Percentiles rank a stretch among this genome's conserved stretches.
These are phyloP conservation scores for Solea solea DNA, from an alignment of 2,113 vertebrate species.

Conservation along the genomic window DNA sequence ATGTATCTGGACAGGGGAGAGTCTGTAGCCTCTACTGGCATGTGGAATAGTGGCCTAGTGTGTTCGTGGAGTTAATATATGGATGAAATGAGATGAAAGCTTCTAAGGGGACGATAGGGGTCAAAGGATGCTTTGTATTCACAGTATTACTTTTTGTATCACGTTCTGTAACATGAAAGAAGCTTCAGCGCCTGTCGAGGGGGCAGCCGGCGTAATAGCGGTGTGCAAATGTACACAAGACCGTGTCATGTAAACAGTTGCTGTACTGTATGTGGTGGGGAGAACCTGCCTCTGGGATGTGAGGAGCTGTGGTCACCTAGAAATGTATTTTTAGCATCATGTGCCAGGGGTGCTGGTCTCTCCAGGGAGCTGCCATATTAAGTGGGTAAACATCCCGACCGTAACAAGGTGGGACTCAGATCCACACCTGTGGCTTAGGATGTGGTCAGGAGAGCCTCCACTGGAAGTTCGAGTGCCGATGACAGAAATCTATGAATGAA, in stretches of 20 bases:
- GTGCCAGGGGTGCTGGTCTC: constrained; percentile 57
- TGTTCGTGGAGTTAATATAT: background rate
- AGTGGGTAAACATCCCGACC: constrained; percentile 73
- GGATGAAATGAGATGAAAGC: constrained; percentile 1
- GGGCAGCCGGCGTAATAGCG: background rate
- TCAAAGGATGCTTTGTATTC: constrained; percentile 27
- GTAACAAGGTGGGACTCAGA: constrained; percentile 69
- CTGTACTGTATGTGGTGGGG: constrained; percentile 43
- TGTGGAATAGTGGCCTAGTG: background rate
- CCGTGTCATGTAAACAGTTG: constrained; percentile 55
- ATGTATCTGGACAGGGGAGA: background rate
- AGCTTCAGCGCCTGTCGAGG: background rate
- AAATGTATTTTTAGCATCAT: constrained; percentile 58
- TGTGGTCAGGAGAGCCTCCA: constrained; percentile 57
- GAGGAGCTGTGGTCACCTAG: constrained; percentile 44
- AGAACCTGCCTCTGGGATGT: constrained; percentile 42
- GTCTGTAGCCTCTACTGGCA: background rate
- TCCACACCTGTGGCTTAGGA: constrained; percentile 64
- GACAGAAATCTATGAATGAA: constrained; percentile 54
- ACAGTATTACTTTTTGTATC: constrained; percentile 1
- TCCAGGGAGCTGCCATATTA: constrained; percentile 43
- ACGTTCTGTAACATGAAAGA: constrained; percentile 11
- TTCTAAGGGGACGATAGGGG: background rate
- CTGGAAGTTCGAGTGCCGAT: constrained; percentile 32
- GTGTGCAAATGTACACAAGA: constrained; percentile 53